Conservation (phyloP, 2,797 vertebrate genomes). For the Euphonia xanthogaster region DNA sequence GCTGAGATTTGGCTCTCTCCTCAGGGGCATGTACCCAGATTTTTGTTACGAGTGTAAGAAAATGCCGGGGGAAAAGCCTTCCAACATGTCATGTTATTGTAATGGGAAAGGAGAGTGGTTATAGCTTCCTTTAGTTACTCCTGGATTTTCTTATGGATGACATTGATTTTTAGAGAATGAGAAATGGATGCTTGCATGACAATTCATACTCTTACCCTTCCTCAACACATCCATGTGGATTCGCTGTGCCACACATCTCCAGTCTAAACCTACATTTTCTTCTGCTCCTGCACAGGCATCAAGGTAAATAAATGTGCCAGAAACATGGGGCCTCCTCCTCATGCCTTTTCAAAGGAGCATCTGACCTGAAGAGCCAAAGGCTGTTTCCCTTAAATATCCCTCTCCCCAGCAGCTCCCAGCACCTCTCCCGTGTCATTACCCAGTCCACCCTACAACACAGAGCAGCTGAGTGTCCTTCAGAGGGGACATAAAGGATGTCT, state of each 20-base stretch:
- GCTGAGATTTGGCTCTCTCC: neutral
- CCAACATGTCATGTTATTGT: neutral
- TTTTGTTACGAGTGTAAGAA: neutral
- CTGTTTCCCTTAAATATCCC: neutral
- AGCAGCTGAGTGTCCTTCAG: neutral
- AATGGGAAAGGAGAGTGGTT: neutral
- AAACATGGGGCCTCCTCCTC: neutral
- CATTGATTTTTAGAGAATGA: neutral
- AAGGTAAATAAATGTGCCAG: neutral
- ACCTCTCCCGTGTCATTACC: accelerated
- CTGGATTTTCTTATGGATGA: neutral
- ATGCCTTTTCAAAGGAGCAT: neutral
- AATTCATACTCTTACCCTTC: neutral
- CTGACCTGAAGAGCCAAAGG: neutral
- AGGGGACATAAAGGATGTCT: neutral
- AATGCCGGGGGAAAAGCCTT: neutral
- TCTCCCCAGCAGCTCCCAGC: neutral
- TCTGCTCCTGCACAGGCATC: neutral
- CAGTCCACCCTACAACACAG: neutral
- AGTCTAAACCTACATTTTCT: neutral
- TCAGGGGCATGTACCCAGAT: neutral
- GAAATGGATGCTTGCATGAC: neutral
- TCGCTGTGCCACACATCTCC: neutral
- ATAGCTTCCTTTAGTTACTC: neutral
- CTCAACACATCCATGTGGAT: neutral